Percentiles rank a stretch among this genome's conserved stretches.
These are phyloP conservation scores for Venustaconcha ellipsiformis DNA, from an alignment of 1,140 invertebrate species.

Conservation along the genomic window DNA sequence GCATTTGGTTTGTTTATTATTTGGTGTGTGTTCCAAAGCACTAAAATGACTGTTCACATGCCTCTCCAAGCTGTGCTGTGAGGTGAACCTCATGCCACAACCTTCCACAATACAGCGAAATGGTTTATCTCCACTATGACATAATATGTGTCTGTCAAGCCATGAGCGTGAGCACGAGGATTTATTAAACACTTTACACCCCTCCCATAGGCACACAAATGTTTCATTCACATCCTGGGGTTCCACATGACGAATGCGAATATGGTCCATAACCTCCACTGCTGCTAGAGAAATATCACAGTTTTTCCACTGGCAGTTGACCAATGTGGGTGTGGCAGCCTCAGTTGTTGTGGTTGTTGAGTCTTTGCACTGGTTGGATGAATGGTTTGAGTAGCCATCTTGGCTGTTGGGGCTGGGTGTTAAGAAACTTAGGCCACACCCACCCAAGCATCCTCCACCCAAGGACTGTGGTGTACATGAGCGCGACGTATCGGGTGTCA, in stretches of 20 bases:
- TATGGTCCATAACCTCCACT: constrained; percentile 86
- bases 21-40: constrained; percentile 70
- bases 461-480: constrained; percentile 26
- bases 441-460: constrained; percentile 5
- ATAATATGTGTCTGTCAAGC: constrained; percentile 92
- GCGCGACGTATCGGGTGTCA: constrained; percentile 24
- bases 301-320: constrained; percentile 84
- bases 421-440: too few species aligned
- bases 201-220: constrained; percentile 91
- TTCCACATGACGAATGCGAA: constrained; percentile 89
- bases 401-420: too few species aligned
- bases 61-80: constrained; percentile 88
- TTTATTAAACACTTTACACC: constrained; percentile 94
- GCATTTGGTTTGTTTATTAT: constrained; percentile 54
- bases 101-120: constrained; percentile 95
- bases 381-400: too few species aligned
- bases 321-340: background rate
- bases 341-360: background rate
- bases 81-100: constrained; percentile 90
- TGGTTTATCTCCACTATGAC: constrained; percentile 89
- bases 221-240: constrained; percentile 82
- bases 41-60: constrained; percentile 95
- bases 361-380: background rate
- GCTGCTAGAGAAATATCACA: constrained; percentile 81
- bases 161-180: constrained; percentile 91